These are phyloP conservation scores for Egretta garzetta DNA, from an alignment of 2,113 vertebrate genomes.

Conservation along the genomic window DNA sequence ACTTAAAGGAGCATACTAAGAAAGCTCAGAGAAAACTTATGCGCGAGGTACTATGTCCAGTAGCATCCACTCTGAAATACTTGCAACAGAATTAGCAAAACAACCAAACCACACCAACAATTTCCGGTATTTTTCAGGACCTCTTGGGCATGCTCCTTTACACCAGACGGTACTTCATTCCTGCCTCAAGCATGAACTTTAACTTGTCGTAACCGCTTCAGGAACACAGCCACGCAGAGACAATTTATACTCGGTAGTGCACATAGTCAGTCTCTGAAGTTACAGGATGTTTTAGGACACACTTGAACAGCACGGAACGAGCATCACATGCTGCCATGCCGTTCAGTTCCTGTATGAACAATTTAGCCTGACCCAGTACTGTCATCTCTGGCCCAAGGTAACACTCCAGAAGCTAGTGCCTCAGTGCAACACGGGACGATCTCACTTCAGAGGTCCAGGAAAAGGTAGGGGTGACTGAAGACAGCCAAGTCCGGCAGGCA, in stretches of 20 bases:
- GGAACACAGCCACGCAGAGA: neutral
- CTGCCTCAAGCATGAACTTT: neutral
- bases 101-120: neutral
- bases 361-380: neutral
- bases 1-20: neutral
- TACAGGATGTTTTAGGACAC: neutral
- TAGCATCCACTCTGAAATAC: neutral
- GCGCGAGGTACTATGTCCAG: neutral
- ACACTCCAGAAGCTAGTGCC: accelerated
- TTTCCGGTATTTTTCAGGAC: neutral
- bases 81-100: neutral
- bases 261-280: neutral
- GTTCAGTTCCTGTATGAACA: neutral
- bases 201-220: neutral
- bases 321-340: neutral
- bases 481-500: neutral
- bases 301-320: neutral
- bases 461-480: neutral
- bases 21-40: neutral
- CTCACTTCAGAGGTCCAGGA: neutral
- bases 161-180: neutral
- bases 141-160: neutral
- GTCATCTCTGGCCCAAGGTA: neutral
- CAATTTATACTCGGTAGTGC: neutral
- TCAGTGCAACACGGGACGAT: neutral